Conservation (phyloP, 1,140 invertebrate species). For the Streblospio benedicti region DNA sequence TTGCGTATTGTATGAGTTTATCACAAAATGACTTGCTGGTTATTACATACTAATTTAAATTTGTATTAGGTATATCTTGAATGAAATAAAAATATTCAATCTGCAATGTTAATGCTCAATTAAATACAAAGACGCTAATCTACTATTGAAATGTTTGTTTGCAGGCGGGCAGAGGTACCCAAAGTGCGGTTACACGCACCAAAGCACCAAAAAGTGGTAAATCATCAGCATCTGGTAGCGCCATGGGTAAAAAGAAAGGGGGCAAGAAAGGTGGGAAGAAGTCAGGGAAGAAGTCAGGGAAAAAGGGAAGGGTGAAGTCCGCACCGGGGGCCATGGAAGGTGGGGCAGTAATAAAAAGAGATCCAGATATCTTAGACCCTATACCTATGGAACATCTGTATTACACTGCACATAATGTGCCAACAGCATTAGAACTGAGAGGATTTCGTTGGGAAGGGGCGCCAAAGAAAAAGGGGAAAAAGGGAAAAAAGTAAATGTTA, state of each 20-base stretch:
- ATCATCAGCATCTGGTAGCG: not conserved
- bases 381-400: conserved; percentile 39
- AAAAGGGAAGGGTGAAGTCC: conserved; percentile 24
- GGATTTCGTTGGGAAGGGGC: conserved; percentile 33
- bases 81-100: not conserved
- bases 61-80: not conserved
- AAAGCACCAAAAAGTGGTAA: no score
- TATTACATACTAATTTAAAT: no score
- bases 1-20: no score
- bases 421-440: conserved; percentile 33
- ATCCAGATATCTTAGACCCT: conserved; percentile 29
- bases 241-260: not conserved
- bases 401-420: conserved; percentile 36
- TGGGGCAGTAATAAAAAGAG: conserved; percentile 21
- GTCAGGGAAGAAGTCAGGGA: conserved; percentile 29
- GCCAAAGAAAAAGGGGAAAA: conserved; percentile 26
- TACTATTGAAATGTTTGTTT: not conserved
- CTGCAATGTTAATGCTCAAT: not conserved
- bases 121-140: not conserved
- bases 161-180: not conserved
- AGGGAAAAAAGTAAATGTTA: conserved; percentile 18
- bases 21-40: no score
- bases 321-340: conserved; percentile 28
- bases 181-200: not conserved
- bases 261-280: conserved; percentile 21